Percentiles rank a stretch among this genome's conserved stretches.
Conservation (phyloP, 2,113 vertebrate species). For the Gavia stellata region DNA sequence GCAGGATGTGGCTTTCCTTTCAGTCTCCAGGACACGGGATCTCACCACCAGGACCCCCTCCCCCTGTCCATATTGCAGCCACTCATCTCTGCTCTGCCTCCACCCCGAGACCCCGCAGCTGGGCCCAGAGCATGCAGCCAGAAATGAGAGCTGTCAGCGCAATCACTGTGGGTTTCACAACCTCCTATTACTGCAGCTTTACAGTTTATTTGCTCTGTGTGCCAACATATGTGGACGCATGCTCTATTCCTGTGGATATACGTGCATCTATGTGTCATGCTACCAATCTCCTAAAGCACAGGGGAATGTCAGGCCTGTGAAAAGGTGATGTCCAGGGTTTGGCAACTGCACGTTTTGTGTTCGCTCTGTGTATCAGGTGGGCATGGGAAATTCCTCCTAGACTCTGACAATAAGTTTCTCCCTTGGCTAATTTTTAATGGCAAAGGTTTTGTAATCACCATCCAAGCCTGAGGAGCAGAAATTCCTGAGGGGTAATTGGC, state of each 20-base stretch:
- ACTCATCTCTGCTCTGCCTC: background rate
- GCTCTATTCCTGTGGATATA: background rate
- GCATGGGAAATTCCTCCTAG: slow-evolving; percentile 52
- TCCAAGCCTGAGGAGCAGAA: slow-evolving; percentile 62
- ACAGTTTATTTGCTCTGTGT: background rate
- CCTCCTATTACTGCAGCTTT: background rate
- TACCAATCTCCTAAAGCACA: background rate
- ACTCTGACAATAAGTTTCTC: slow-evolving; percentile 30
- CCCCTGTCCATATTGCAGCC: background rate
- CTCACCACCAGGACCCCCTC: background rate
- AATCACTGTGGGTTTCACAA: slow-evolving; percentile 38
- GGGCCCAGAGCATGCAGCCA: background rate
- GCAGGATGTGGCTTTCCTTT: background rate
- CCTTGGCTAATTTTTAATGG: slow-evolving; percentile 70
- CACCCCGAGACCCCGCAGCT: background rate
- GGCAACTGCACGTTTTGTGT: background rate
- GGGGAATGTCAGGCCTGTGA: background rate
- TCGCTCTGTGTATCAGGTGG: background rate
- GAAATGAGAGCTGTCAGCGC: background rate
- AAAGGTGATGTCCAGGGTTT: background rate
- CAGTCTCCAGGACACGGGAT: background rate
- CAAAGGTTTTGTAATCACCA: slow-evolving; percentile 66
- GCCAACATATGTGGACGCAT: background rate
- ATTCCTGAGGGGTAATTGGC: slow-evolving; percentile 71
- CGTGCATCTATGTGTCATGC: background rate